Percentiles rank a stretch among this genome's conserved stretches.
phyloP scores from a whole-genome alignment of 2,888 invertebrate species.

The Lysandra coridon region DNA sequence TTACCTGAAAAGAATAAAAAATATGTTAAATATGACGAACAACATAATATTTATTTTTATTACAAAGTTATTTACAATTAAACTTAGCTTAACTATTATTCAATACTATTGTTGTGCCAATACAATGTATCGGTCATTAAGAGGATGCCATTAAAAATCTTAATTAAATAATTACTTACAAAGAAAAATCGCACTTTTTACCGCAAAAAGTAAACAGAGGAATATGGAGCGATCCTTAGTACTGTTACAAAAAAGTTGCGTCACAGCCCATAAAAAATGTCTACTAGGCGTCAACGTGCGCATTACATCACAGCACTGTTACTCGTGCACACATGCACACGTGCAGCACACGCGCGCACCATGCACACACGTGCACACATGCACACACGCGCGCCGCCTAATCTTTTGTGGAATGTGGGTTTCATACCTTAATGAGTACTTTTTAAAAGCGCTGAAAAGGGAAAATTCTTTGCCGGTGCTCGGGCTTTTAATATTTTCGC shows the following conservation, averaged over 20 bases:
- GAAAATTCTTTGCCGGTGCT: conserved; percentile 55
- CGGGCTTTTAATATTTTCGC: conserved; percentile 50
- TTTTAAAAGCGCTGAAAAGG: conserved; percentile 72
- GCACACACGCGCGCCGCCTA: conserved; percentile 57
- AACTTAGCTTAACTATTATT: conserved; percentile 12
- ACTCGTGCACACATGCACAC: conserved; percentile 45
- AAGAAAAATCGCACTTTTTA: not conserved
- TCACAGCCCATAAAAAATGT: conserved; percentile 79
- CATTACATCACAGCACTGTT: conserved; percentile 67
- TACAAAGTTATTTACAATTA: not conserved
- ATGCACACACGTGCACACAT: conserved; percentile 40
- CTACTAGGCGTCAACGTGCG: conserved; percentile 72
- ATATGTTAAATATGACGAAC: conserved; percentile 2
- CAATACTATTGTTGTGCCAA: not conserved
- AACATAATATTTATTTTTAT: not conserved
- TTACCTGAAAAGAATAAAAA: conserved; percentile 47
- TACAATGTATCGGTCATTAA: not conserved
- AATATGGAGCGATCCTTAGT: conserved; percentile 49
- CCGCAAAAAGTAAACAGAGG: conserved; percentile 34
- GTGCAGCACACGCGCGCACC: conserved; percentile 41
- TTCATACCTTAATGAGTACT: conserved; percentile 73
- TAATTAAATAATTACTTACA: conserved; percentile 19
- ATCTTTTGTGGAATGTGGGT: conserved; percentile 77
- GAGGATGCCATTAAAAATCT: not conserved
- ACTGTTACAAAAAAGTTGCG: conserved; percentile 76